Evolutionary conservation across 2,113 vertebrate species (phyloP), one percentile per base, ranked within the genome.

Genomic region (Rattus rattus): DNA sequence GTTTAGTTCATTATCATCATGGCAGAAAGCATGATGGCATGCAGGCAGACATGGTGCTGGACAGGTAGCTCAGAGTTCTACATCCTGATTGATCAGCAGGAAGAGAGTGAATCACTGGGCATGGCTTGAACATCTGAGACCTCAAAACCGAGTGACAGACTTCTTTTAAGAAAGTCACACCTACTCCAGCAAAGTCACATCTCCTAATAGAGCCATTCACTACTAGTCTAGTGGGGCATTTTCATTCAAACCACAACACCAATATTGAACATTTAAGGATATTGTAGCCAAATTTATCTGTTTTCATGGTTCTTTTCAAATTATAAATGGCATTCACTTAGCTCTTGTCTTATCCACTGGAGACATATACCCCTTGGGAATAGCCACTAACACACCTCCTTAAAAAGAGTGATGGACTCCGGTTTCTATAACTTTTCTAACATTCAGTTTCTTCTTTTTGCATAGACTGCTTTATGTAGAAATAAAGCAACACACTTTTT

Each of bases 291-390:
- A 43, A 20, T 39, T 56, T 13, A 79, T 20, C 17, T 87, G 1
- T 91, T 92, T 67, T 39, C 59, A 76, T 4, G 87, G 22, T 73
- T 72, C 2, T 14, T 70, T 10, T 81, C 22, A 88, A 49, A 81
- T 87, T 83, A 20, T 26, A 81, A 56, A 83, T n/a, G 11, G 17
- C 52, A 16, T 61, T 80, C 59, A n/a, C 54, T 1, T 26, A 92
- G 22, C 0, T 5, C 20, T 59, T 84, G 13, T 1, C 72, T 72
- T 30, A 52, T 39, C 1, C 13, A 88, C 26, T 65, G 7, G 11
- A 75, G 1, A 6, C 9, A 75, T 24, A 0, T 8, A 28, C 1
- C 77, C 4, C 4, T 2, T 76, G 1, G 6, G 22, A 49, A 20
- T 43, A 1, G 9, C 54, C 11, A 69, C 12, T 24, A n/a, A 16